Evolutionary conservation across 2,888 invertebrate genomes (phyloP), one percentile per base, ranked within the genome.

Genomic region (Seira musarum): DNA sequence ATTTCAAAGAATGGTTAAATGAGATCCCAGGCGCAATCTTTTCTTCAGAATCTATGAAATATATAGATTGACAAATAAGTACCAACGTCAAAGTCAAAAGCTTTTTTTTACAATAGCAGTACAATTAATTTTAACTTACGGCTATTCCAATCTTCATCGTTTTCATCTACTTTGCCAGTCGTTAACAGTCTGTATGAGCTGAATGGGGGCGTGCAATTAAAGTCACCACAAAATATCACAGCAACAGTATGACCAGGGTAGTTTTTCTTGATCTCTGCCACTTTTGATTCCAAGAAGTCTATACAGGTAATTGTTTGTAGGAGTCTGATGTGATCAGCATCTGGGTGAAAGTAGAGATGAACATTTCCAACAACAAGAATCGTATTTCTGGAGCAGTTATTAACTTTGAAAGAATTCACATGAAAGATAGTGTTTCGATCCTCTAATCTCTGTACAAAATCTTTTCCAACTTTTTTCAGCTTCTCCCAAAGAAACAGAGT

Each of bases 321-420:
- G 2, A 97, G 90, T 82, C 98, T 91, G 85, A 98, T 93, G 87
- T 97, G 95, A 89, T 96, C 95, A 5, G 97, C 95, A 88, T 94
- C 93, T 0, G 97, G 96, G 88, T 96, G 95, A 88, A 96, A 98
- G 90, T 96, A 98, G 66, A 98, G 91, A 90, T 99, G 98, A 6
- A 79, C 67, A 24, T 79, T 79, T 6, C 85, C 85, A 3, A 84
- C 66, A 53, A 87, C 53, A 8, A 85, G 25, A 10, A 85, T 53
- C 1, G 81, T 76, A 35, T 81, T 79, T 13, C 71, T 65, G 10
- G 53, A 2, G n/a, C 30, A 46, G 13, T 67, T 22, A 13, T 76
- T 80, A 15, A 74, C 72, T 69, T 81, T 63, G 15, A 84, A 73
- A 10, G 85, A 77, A 60, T 73, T 69, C 8, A 84, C 57, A 25